Conservation (phyloP, 2,113 vertebrate species). For the Thoracochromis brauschi region DNA sequence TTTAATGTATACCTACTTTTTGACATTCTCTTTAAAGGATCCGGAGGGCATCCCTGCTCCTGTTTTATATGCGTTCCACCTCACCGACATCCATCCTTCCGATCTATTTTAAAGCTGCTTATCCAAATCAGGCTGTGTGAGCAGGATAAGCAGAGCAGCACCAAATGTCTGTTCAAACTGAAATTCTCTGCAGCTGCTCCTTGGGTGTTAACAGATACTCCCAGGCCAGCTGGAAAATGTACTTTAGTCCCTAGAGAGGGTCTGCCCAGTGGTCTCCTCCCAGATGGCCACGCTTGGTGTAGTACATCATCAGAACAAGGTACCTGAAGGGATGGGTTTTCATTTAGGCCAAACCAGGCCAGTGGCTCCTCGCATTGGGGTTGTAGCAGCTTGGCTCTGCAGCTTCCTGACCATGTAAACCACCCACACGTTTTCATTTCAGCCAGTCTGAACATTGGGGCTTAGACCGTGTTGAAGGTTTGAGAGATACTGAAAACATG, state of each 20-base stretch:
- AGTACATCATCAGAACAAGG: neutral
- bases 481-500: neutral
- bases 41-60: neutral
- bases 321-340: neutral
- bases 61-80: neutral
- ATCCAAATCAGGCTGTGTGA: slow-evolving; percentile 17
- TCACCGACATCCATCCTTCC: neutral
- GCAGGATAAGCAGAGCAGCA: slow-evolving; percentile 6
- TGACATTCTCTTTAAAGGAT: neutral
- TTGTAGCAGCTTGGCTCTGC: neutral
- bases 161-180: slow-evolving; percentile 5
- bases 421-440: neutral
- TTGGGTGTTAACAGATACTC: neutral
- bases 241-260: neutral
- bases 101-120: slow-evolving; percentile 24
- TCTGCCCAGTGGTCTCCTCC: neutral
- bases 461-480: neutral
- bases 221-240: neutral
- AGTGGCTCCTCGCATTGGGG: neutral
- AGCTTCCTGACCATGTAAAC: slow-evolving; percentile 2
- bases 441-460: neutral
- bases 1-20: neutral
- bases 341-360: neutral
- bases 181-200: slow-evolving; percentile 18
- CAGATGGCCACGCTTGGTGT: neutral